phyloP scores from a whole-genome alignment of 2,113 vertebrate species.

The Baryphthengus martii region DNA sequence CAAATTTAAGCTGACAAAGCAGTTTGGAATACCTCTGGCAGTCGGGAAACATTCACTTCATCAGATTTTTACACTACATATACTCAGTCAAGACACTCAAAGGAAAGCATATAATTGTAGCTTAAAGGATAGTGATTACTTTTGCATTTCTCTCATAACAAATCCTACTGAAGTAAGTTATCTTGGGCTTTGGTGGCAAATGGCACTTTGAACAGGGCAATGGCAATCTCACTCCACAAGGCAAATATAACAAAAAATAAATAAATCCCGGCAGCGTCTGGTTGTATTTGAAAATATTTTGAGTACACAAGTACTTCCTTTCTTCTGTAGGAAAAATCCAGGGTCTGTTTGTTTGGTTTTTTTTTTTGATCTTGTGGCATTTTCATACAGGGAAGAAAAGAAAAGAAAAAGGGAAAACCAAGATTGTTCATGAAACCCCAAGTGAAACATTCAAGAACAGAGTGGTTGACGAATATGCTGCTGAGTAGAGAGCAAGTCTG shows the following conservation, averaged over 20 bases:
- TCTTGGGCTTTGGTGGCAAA: background rate
- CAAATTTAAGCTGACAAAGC: background rate
- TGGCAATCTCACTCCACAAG: background rate
- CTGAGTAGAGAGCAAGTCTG: background rate
- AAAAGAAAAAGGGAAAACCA: background rate
- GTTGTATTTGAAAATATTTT: slow-evolving; percentile 10
- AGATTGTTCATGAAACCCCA: background rate
- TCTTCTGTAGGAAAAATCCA: background rate
- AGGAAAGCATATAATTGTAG: background rate
- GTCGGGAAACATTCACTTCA: background rate
- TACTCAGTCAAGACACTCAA: background rate
- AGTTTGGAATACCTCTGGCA: background rate
- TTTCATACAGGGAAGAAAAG: background rate
- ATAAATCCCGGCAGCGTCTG: background rate
- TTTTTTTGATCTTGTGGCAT: background rate
- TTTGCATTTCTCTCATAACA: background rate
- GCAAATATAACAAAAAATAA: background rate
- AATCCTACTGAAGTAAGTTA: background rate
- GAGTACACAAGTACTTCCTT: background rate
- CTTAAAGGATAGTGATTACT: background rate
- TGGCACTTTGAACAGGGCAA: background rate
- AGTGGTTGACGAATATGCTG: background rate
- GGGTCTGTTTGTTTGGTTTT: background rate
- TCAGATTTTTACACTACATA: background rate
- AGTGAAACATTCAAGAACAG: background rate